These are phyloP conservation scores for Melipona quadrifasciata DNA, from an alignment of 1,140 invertebrate genomes.

Conservation along the genomic window DNA sequence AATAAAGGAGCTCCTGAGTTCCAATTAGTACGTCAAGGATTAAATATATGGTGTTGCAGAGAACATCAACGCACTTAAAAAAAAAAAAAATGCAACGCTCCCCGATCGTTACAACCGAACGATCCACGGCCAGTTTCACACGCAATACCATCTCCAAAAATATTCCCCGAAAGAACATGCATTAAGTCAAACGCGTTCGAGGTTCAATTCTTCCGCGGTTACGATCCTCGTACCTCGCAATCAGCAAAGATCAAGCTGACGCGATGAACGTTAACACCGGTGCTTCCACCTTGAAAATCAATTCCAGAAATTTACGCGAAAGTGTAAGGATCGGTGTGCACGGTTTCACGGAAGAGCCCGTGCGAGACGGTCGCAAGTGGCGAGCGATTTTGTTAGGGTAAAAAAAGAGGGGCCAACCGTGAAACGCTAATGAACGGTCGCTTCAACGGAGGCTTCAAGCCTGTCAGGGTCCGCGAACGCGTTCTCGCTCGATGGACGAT, in stretches of 20 bases:
- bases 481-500: constrained; percentile 16
- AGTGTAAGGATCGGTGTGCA: not conserved
- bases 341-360: not conserved
- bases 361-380: not conserved
- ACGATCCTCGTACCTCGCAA: not conserved
- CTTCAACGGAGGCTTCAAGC: not conserved
- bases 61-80: not conserved
- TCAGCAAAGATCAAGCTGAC: not conserved
- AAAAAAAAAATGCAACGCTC: not conserved
- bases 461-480: not conserved
- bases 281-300: not conserved
- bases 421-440: constrained; percentile 29
- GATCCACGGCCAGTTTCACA: not conserved
- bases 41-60: not conserved
- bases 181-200: not conserved
- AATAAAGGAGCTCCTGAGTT: no score
- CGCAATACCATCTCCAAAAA: not conserved
- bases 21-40: no score
- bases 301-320: constrained; percentile 5
- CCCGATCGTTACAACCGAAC: not conserved
- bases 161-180: not conserved
- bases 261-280: not conserved
- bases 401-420: constrained; percentile 27
- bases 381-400: constrained; percentile 1
- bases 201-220: not conserved